Evolutionary conservation across 2,888 invertebrate genomes (phyloP), one percentile per base, ranked within the genome.

Genomic region (Psylliodes chrysocephalus): DNA sequence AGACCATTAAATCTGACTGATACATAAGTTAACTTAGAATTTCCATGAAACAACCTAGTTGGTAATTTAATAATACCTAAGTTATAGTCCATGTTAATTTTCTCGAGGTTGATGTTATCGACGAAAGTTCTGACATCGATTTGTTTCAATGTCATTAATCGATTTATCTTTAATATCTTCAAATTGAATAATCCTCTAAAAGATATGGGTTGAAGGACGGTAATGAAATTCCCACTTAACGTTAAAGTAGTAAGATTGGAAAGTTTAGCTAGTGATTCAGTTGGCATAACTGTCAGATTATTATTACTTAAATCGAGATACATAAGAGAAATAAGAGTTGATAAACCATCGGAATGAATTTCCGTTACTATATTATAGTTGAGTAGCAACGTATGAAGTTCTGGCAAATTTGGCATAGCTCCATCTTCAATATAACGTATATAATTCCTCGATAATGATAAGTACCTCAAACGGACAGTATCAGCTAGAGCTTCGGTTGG

Each of bases 181-280:
- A 94, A 85, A 82, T 92, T 91, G 81, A 93, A 92, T 63, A 96
- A 87, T 81, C 94, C 94, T 76, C 91, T 87, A 78, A 95, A 92
- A 67, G 93, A 93, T 57, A 92, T 89, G 14, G 92, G 88, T 66
- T 90, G 89, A 73, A 94, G 83, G 73, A 87, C 85, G 72, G 85
- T 86, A 75, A 94, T 89, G 73, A 90, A 91, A 84, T 95, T 95
- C 70, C 91, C 89, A 79, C 91, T 93, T 75, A 95, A 84, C 76
- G 90, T 89, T 72, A 95, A 86, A 79, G 88, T 89, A 65, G 90
- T 89, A 73, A 95, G 86, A 79, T 91, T 90, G 66, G 90, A 87
- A 78, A 95, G 84, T 83, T 91, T 91, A 28, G 92, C 88, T 66
- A 95, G 84, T 64, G 93, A 90, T 64, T 87, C 86, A 49, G 92